These are phyloP conservation scores for Dissostichus mawsoni DNA, from an alignment of 2,113 vertebrate species.

Conservation along the genomic window DNA sequence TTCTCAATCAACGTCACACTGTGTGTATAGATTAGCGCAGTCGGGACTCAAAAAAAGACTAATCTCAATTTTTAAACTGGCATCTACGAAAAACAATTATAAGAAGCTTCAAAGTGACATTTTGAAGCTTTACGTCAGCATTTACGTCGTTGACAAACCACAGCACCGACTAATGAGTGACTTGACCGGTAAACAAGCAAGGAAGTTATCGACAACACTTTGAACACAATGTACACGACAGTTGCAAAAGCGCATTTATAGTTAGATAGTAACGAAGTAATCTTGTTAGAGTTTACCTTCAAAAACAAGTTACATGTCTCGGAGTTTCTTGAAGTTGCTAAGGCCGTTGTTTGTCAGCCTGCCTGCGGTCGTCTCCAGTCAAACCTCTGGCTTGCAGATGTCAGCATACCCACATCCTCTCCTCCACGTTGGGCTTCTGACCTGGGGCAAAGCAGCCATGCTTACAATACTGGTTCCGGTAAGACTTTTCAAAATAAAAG, in stretches of 20 bases:
- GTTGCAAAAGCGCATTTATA: not conserved
- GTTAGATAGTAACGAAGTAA: not conserved
- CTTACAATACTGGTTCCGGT: slow-evolving; percentile 5
- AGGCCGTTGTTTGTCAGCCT: slow-evolving; percentile 41
- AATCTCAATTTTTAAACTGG: slow-evolving; percentile 12
- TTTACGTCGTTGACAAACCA: not conserved
- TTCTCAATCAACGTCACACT: not conserved
- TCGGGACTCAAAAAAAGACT: not conserved
- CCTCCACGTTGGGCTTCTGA: slow-evolving; percentile 45
- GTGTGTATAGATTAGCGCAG: not conserved
- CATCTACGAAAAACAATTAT: not conserved
- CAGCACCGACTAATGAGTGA: not conserved
- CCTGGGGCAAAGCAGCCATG: not conserved
- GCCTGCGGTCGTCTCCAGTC: slow-evolving; percentile 37
- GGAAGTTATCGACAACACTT: slow-evolving; percentile 17
- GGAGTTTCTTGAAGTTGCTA: slow-evolving; percentile 25
- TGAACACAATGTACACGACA: not conserved
- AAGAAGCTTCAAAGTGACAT: not conserved
- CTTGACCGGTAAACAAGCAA: not conserved
- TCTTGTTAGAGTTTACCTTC: slow-evolving; percentile 57
- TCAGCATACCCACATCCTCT: slow-evolving; percentile 77
- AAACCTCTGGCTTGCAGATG: slow-evolving; percentile 75
- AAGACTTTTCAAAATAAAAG: slow-evolving; percentile 44
- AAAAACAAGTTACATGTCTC: slow-evolving; percentile 67
- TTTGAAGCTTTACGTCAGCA: not conserved